A percentile compares a stretch with the other conserved stretches of the same genome.
Conservation (phyloP, 2,888 invertebrate genomes). For the Drosophila sordidula region DNA sequence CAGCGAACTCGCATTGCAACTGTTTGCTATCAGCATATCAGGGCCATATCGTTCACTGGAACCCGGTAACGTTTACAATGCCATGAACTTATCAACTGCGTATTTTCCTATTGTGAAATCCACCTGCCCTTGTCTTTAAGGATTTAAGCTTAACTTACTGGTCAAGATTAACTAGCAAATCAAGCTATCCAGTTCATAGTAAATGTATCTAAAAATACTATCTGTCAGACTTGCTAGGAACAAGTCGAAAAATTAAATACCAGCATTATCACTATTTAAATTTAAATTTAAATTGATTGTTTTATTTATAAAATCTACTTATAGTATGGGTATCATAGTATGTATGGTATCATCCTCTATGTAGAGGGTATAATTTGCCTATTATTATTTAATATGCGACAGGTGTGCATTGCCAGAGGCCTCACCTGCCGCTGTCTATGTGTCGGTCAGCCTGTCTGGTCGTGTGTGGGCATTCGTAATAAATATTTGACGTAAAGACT, state of each 20-base stretch:
- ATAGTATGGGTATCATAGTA: background rate
- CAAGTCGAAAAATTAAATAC: too few species aligned
- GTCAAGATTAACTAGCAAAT: too few species aligned
- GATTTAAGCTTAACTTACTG: too few species aligned
- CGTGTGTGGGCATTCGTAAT: conserved; percentile 51
- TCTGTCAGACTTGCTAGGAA: too few species aligned
- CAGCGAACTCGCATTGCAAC: conserved; percentile 27
- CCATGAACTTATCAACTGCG: background rate
- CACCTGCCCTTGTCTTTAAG: background rate
- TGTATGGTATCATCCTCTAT: background rate
- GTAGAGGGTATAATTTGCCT: background rate
- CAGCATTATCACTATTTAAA: too few species aligned
- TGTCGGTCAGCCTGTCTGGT: conserved; percentile 14
- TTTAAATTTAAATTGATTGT: too few species aligned
- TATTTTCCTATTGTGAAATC: background rate
- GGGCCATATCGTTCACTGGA: conserved; percentile 21
- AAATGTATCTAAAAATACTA: background rate
- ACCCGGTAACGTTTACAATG: background rate
- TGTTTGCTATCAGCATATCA: conserved; percentile 20
- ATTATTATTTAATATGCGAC: conserved; percentile 37
- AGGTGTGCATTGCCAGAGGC: conserved; percentile 31
- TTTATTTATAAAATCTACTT: background rate
- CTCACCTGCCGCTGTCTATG: background rate
- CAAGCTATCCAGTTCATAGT: too few species aligned
- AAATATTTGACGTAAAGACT: conserved; percentile 62